Evolutionary conservation across 2,888 invertebrate species (phyloP), one percentile per base, ranked within the genome.

Genomic region (Stegophylla sp.): DNA sequence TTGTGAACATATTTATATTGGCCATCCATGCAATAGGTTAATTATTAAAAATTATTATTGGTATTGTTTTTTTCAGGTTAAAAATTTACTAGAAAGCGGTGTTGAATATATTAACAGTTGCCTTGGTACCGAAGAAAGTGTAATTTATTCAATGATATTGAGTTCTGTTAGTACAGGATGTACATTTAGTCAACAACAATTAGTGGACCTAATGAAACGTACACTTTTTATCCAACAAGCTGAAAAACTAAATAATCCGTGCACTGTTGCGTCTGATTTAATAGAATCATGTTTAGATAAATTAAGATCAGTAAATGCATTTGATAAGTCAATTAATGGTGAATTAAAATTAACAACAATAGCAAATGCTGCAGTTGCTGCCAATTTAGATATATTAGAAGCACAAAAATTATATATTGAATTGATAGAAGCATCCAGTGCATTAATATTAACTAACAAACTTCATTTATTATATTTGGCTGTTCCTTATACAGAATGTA

Each of bases 391-490:
- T 83, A 88, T 95, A 69, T 88, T 90, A 15, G 88, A 89, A 71
- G 93, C 95, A 0, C 89, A 90, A 84, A 88, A 89, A 83, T 87
- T 98, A n/a, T 91, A 93, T 84, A 87, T 88, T 10, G 96, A 97
- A 86, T 87, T 97, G 82, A 88, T 89, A 83, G 86, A 87, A 75
- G 95, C 95, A 0, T 91, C 94, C 83, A 88, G 89, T 69, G 91
- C 92, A 69, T 87, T 98, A 81, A 93, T 96, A 17, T 88, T 98
- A 67, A 87, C 91, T 84, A 93, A 93, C 84, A 90, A 92, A 85
- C 89, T 96, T 53, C 98, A 98, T 87, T 88, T 98, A 26, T 88
- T 98, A 73, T 97, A 94, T 88, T 88, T 97, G 48, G 92, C 97
- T 79, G 93, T 95, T 26, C 94, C 94, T 17, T 91, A 94, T 86